Conservation (phyloP, 2,113 vertebrate genomes). For the Theristicus caerulescens region DNA sequence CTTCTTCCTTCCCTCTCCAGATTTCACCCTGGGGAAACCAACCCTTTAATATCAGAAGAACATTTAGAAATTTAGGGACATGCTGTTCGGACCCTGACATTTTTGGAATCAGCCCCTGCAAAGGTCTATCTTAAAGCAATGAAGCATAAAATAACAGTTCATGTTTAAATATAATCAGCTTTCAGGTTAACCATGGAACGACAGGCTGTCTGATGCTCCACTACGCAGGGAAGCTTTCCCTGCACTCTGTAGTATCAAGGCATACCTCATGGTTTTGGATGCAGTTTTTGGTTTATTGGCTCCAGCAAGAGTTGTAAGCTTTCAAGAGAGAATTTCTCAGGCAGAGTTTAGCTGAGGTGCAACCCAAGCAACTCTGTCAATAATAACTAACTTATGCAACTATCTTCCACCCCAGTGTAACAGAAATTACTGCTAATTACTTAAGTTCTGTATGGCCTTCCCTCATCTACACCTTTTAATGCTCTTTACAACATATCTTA, state of each 20-base stretch:
- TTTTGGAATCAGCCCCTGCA: not conserved
- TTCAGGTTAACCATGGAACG: too few species aligned
- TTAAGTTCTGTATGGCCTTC: not conserved
- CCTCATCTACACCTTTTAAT: not conserved
- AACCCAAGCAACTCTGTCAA: not conserved
- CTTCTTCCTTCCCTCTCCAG: not conserved
- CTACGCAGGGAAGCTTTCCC: not conserved
- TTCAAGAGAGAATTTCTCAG: not conserved
- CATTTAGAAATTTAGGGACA: not conserved
- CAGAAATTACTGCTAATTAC: not conserved
- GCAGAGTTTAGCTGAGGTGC: not conserved
- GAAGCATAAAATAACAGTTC: not conserved
- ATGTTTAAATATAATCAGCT: not conserved
- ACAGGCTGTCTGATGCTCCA: accelerated
- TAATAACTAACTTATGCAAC: not conserved
- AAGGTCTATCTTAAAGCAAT: not conserved
- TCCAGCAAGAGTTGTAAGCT: not conserved
- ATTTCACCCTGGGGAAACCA: not conserved
- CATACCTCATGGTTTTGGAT: accelerated
- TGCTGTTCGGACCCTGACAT: not conserved
- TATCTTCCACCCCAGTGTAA: not conserved
- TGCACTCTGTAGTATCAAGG: accelerated
- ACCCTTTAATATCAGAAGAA: not conserved
- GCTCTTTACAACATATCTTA: not conserved
- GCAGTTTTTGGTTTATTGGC: not conserved